phyloP scores from a whole-genome alignment of 2,797 vertebrate species.

The Cryptoprocta ferox region DNA sequence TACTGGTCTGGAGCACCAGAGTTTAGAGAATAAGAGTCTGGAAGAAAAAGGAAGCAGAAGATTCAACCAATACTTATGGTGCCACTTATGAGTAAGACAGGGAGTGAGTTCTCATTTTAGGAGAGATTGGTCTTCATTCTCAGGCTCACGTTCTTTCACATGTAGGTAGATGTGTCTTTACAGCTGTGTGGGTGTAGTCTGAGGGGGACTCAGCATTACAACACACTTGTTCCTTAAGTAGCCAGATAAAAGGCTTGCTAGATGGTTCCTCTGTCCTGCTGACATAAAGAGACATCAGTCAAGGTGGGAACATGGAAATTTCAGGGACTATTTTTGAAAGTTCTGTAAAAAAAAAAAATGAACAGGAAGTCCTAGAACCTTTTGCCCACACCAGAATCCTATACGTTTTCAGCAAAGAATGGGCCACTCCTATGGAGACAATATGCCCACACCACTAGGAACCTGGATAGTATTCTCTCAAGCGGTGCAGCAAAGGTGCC shows the following conservation, averaged over 20 bases:
- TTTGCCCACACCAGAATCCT: neutral
- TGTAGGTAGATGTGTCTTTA: neutral
- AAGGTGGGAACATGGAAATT: neutral
- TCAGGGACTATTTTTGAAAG: neutral
- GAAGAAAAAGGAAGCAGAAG: neutral
- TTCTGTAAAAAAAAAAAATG: neutral
- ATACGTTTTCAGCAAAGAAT: neutral
- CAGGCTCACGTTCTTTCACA: neutral
- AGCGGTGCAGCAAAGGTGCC: neutral
- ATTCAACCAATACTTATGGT: neutral
- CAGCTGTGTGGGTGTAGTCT: neutral
- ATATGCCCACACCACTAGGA: neutral
- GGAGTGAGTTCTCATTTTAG: neutral
- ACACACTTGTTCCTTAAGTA: neutral
- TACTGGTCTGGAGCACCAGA: neutral
- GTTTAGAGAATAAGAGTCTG: neutral
- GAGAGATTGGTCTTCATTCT: neutral
- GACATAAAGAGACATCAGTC: neutral
- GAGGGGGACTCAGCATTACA: neutral
- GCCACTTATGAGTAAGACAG: neutral
- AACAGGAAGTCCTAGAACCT: neutral
- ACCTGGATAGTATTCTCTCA: neutral
- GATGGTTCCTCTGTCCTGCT: neutral
- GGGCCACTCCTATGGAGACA: neutral
- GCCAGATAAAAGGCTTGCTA: neutral